Conservation (phyloP, 2,113 vertebrate genomes). For the Sciurus niger region DNA sequence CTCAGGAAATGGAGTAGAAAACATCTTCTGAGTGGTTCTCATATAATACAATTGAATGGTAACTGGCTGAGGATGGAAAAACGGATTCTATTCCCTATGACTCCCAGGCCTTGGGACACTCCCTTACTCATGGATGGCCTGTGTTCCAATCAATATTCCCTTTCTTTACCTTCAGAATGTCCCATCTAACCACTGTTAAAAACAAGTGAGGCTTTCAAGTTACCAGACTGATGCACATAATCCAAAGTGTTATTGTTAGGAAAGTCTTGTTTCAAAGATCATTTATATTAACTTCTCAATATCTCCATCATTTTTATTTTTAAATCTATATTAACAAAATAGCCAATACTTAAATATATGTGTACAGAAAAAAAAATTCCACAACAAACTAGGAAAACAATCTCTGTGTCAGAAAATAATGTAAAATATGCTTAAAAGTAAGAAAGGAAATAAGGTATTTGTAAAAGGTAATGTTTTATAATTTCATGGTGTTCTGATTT, state of each 20-base stretch:
- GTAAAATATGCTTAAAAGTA: background rate
- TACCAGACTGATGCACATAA: background rate
- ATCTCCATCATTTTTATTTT: background rate
- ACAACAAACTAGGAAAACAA: background rate
- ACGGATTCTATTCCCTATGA: background rate
- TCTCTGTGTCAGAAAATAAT: background rate
- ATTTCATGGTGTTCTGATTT: slow-evolving; percentile 26
- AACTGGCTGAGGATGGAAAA: background rate
- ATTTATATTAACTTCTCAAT: background rate
- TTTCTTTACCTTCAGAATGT: background rate
- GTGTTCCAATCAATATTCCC: background rate
- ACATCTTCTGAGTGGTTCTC: background rate
- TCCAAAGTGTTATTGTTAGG: background rate
- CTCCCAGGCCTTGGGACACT: background rate
- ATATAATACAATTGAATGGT: background rate
- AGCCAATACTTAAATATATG: background rate
- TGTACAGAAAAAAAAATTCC: background rate
- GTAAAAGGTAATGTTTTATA: slow-evolving; percentile 46
- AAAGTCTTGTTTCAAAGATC: background rate
- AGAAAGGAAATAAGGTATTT: slow-evolving; percentile 1
- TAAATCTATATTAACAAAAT: background rate
- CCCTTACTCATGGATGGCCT: background rate
- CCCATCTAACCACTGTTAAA: background rate
- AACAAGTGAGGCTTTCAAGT: background rate
- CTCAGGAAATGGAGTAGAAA: background rate